Conservation (phyloP, 2,113 vertebrate species). For the Gallinago undulata region DNA sequence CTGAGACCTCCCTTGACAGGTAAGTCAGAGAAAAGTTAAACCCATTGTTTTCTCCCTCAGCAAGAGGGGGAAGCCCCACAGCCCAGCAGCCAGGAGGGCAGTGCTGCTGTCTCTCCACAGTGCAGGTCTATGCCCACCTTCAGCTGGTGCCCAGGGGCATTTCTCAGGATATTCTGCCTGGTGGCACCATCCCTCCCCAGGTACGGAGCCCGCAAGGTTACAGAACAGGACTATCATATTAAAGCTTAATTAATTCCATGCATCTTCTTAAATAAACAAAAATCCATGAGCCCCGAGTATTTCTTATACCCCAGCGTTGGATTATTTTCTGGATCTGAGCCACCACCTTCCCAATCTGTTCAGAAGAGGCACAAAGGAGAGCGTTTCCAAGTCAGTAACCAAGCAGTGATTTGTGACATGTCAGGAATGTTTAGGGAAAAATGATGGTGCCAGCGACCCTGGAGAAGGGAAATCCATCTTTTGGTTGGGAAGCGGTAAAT, state of each 20-base stretch:
- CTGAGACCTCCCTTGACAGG: neutral
- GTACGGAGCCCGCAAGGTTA: neutral
- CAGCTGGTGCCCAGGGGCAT: neutral
- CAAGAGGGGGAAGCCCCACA: neutral
- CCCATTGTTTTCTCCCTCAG: neutral
- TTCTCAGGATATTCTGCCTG: neutral
- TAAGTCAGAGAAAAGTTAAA: neutral
- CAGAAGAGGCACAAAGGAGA: constrained; percentile 9
- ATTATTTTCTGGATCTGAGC: constrained; percentile 15
- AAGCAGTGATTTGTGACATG: constrained; percentile 7
- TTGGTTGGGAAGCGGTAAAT: neutral
- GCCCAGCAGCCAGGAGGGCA: neutral
- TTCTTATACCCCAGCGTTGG: neutral
- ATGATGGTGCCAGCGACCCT: neutral
- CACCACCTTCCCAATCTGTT: neutral
- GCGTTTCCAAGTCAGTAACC: constrained; percentile 2
- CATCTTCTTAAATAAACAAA: neutral
- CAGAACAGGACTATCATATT: neutral
- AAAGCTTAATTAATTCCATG: neutral
- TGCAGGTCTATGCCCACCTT: neutral
- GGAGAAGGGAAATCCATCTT: constrained; percentile 54
- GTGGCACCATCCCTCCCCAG: neutral
- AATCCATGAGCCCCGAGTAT: neutral
- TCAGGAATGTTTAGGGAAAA: constrained; percentile 48
- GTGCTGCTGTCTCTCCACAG: neutral